A percentile compares a stretch with the other conserved stretches of the same genome.
Conservation (phyloP, 2,113 vertebrate genomes). For the Mola mola region DNA sequence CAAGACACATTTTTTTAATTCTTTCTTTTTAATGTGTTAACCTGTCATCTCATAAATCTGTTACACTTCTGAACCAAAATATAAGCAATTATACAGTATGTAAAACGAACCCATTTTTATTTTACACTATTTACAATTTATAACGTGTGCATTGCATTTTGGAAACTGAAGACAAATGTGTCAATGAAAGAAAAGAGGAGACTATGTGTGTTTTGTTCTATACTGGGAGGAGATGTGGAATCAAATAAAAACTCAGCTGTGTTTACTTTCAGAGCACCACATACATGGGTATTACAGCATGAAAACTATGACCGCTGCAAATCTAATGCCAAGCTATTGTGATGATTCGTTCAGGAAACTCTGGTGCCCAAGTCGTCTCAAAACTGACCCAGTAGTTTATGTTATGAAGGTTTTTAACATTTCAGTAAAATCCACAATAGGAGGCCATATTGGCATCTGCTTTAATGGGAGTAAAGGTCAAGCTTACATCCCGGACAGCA, state of each 20-base stretch:
- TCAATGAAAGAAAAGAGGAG: slow-evolving; percentile 53
- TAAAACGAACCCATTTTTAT: slow-evolving; percentile 86
- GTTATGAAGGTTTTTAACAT: background rate
- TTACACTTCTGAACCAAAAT: slow-evolving; percentile 84
- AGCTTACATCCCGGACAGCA: background rate
- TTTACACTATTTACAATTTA: slow-evolving; percentile 86
- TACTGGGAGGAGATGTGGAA: slow-evolving; percentile 9
- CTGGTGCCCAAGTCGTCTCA: background rate
- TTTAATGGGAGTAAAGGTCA: background rate
- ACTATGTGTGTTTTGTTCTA: slow-evolving; percentile 21
- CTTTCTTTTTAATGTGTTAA: slow-evolving; percentile 83
- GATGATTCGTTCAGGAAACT: background rate
- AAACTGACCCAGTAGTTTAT: slow-evolving; percentile 11
- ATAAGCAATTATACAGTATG: slow-evolving; percentile 85
- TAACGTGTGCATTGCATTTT: slow-evolving; percentile 75
- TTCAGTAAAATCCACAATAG: slow-evolving; percentile 16
- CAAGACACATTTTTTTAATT: no score
- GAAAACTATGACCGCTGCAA: background rate
- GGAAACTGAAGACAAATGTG: slow-evolving; percentile 69
- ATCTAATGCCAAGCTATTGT: background rate
- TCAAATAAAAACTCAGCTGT: slow-evolving; percentile 1
- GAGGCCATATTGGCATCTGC: slow-evolving; percentile 23
- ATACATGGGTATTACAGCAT: background rate
- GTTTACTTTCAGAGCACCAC: slow-evolving; percentile 4
- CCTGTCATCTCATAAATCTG: slow-evolving; percentile 82